phyloP scores from a whole-genome alignment of 2,888 invertebrate genomes.

The Metallyticus violacea region DNA sequence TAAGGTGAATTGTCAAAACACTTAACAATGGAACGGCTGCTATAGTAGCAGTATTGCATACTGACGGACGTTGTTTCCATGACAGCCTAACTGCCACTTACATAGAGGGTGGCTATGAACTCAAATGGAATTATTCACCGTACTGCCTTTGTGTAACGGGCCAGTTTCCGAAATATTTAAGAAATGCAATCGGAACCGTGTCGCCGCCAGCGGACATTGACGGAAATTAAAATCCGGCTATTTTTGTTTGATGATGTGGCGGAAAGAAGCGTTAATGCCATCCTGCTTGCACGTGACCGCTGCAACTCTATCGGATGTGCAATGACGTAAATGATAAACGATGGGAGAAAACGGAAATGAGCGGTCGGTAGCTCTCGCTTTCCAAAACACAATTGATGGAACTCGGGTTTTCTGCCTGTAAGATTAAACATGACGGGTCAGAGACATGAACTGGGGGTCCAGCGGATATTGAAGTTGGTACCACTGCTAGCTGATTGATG shows the following conservation, averaged over 20 bases:
- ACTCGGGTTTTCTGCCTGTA: not conserved
- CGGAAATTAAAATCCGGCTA: not conserved
- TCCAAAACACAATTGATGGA: not conserved
- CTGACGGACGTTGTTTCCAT: no score
- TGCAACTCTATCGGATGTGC: not conserved
- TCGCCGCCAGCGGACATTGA: not conserved
- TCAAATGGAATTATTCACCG: not conserved
- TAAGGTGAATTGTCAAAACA: no score
- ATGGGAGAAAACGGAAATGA: not conserved
- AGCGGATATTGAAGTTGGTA: not conserved
- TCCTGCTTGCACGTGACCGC: no score
- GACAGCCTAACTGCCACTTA: no score
- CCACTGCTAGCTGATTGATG: not conserved
- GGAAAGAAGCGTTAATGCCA: not conserved
- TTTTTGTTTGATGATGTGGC: not conserved
- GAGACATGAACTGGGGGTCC: not conserved
- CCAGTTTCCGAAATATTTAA: not conserved
- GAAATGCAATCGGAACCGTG: not conserved
- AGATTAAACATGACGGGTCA: not conserved
- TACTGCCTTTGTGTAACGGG: not conserved
- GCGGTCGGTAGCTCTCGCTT: not conserved
- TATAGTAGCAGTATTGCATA: no score
- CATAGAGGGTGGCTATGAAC: not conserved
- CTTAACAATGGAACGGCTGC: no score
- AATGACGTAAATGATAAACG: not conserved